Evolutionary conservation across 2,113 vertebrate species (phyloP).

Genomic region (Butastur rufipennis): DNA sequence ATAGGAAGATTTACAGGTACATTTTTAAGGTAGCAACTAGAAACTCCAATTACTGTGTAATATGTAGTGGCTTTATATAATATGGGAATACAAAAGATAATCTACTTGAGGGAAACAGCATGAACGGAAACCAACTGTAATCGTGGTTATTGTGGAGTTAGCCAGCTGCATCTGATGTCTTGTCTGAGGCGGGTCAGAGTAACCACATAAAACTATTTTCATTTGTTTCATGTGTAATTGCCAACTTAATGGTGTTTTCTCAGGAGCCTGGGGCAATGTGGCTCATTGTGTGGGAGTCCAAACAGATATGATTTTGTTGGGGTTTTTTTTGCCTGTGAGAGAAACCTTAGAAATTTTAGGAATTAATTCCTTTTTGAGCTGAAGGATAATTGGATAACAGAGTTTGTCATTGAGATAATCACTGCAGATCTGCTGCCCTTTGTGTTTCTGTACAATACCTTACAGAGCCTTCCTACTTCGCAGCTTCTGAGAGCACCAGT

Average conservation of each 20-base stretch:
- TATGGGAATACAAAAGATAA: background rate
- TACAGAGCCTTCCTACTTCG: background rate
- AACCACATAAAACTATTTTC: slow-evolving; percentile 8
- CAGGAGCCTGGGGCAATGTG: background rate
- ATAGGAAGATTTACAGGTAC: background rate
- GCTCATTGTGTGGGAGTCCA: background rate
- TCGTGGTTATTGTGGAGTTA: background rate
- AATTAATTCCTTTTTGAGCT: slow-evolving; percentile 23
- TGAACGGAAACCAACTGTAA: background rate
- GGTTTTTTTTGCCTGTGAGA: background rate
- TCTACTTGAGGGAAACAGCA: background rate
- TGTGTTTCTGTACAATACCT: background rate
- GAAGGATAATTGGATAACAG: slow-evolving; percentile 19
- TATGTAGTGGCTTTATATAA: background rate
- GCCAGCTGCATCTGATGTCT: background rate
- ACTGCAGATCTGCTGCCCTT: background rate
- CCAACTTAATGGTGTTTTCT: slow-evolving; percentile 11
- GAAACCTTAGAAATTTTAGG: slow-evolving; percentile 5
- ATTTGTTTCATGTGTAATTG: slow-evolving; percentile 7
- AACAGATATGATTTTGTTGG: background rate
- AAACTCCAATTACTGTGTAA: background rate
- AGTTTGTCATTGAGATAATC: background rate
- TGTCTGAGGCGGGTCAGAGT: background rate
- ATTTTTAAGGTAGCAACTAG: background rate
- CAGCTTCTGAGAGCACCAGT: background rate